Evolutionary conservation across 2,888 invertebrate genomes (phyloP).

Genomic region (Pseudolycoriella hygida): DNA sequence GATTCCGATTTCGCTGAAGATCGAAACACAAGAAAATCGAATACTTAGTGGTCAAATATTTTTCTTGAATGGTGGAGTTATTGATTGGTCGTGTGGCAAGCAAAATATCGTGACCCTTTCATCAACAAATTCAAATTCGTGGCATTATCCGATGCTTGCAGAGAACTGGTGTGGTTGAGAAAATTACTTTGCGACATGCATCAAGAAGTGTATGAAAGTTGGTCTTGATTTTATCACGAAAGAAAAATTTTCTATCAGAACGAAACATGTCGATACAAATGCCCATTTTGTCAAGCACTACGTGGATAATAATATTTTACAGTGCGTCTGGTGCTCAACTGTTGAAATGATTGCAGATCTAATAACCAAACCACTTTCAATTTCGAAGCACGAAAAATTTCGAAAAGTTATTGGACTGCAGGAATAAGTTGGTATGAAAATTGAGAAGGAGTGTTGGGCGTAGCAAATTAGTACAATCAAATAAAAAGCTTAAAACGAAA

Average conservation of each 20-base stretch:
- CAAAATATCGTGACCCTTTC: conserved; percentile 13
- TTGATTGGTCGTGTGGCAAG: conserved; percentile 16
- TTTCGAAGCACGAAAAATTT: too few species aligned
- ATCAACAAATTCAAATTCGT: conserved; percentile 13
- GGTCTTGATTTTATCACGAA: conserved; percentile 12
- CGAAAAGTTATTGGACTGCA: too few species aligned
- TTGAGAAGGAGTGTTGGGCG: too few species aligned
- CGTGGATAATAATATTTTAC: conserved; percentile 6
- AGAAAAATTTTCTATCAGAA: conserved; percentile 12
- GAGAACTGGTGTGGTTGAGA: conserved; percentile 11
- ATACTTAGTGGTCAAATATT: conserved; percentile 17
- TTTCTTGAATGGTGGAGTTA: conserved; percentile 9
- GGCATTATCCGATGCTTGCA: conserved; percentile 8
- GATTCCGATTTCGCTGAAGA: too few species aligned
- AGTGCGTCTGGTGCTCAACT: conserved; percentile 12
- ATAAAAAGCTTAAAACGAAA: too few species aligned
- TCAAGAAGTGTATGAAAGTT: conserved; percentile 16
- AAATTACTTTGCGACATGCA: conserved; percentile 1
- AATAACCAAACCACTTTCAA: conserved; percentile 6
- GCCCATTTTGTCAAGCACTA: conserved; percentile 6
- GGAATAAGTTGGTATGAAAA: too few species aligned
- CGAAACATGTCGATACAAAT: conserved; percentile 11
- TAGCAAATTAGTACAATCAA: too few species aligned
- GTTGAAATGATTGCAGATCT: conserved; percentile 8
- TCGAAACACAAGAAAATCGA: conserved; percentile 14